Evolutionary conservation across 2,113 vertebrate genomes (phyloP).

Genomic region (Craseonycteris thonglongyai): DNA sequence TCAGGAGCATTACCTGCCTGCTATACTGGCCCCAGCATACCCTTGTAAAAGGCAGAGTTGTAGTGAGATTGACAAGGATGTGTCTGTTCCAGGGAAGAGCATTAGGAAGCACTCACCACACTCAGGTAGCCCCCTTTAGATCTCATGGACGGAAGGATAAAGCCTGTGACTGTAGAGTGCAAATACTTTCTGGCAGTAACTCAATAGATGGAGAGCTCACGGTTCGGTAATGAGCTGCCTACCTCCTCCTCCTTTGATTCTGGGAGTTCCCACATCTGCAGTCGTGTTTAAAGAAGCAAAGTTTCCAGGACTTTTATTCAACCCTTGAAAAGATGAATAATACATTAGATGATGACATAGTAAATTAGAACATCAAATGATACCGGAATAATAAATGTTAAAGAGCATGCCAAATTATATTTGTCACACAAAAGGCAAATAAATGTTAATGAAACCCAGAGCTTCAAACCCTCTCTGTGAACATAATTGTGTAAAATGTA

Average conservation of each 20-base stretch:
- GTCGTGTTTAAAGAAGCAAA: conserved; percentile 52
- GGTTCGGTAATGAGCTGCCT: conserved; percentile 71
- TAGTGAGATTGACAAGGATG: conserved; percentile 66
- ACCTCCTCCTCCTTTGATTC: conserved; percentile 52
- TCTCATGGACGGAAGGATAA: conserved; percentile 71
- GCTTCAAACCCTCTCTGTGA: conserved; percentile 55
- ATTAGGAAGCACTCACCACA: conserved; percentile 62
- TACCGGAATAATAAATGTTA: conserved; percentile 74
- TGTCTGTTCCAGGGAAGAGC: conserved; percentile 52
- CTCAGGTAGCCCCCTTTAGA: conserved; percentile 50
- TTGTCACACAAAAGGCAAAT: conserved; percentile 72
- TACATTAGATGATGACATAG: conserved; percentile 66
- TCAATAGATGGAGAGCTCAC: conserved; percentile 71
- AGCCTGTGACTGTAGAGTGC: conserved; percentile 67
- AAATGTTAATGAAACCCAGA: conserved; percentile 71
- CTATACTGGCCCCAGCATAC: conserved; percentile 63
- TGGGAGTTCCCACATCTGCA: conserved; percentile 37
- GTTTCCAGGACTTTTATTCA: conserved; percentile 61
- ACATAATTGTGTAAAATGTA: conserved; percentile 66
- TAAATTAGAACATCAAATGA: conserved; percentile 76
- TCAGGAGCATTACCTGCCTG: conserved; percentile 69
- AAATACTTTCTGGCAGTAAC: conserved; percentile 77
- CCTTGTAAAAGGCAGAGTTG: conserved; percentile 48
- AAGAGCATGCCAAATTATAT: conserved; percentile 72
- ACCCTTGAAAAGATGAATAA: conserved; percentile 68